These are phyloP conservation scores for Osedax fenrisi DNA, from an alignment of 2,888 invertebrate species.

Conservation along the genomic window DNA sequence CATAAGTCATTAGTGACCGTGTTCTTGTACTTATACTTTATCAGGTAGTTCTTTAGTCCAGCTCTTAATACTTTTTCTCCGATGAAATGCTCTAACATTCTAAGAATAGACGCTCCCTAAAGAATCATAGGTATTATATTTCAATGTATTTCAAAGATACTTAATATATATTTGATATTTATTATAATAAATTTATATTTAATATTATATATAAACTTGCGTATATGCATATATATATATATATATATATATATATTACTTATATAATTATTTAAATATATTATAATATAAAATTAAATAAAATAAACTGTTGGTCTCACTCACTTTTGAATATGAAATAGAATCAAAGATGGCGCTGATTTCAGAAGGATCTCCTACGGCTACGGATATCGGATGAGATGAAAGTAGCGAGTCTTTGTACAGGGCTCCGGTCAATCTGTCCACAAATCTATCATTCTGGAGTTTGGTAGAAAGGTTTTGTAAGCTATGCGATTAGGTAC, in stretches of 20 bases:
- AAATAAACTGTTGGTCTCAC: too few relatives aligned
- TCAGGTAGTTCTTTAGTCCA: conserved; percentile 58
- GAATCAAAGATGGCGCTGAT: conserved; percentile 80
- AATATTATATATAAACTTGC: not conserved
- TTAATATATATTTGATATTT: not conserved
- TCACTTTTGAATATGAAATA: conserved; percentile 78
- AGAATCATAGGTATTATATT: too few relatives aligned
- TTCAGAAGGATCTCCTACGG: conserved; percentile 72
- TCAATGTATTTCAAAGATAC: not conserved
- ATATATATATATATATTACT: too few relatives aligned
- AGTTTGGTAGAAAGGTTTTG: too few relatives aligned
- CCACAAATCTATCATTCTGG: too few relatives aligned
- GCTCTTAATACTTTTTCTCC: conserved; percentile 58
- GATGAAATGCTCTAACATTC: conserved; percentile 36
- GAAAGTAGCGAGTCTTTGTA: conserved; percentile 65
- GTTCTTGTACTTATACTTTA: conserved; percentile 60
- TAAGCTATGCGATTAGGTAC: too few relatives aligned
- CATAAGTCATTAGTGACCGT: conserved; percentile 72
- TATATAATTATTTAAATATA: too few relatives aligned
- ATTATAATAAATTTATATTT: not conserved
- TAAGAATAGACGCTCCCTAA: conserved; percentile 37
- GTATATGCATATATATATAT: too few relatives aligned
- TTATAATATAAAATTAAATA: too few relatives aligned
- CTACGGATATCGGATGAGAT: conserved; percentile 79
- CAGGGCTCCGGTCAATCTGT: conserved; percentile 54